phyloP scores from a whole-genome alignment of 2,113 vertebrate genomes.

The Corythornis vintsioides region DNA sequence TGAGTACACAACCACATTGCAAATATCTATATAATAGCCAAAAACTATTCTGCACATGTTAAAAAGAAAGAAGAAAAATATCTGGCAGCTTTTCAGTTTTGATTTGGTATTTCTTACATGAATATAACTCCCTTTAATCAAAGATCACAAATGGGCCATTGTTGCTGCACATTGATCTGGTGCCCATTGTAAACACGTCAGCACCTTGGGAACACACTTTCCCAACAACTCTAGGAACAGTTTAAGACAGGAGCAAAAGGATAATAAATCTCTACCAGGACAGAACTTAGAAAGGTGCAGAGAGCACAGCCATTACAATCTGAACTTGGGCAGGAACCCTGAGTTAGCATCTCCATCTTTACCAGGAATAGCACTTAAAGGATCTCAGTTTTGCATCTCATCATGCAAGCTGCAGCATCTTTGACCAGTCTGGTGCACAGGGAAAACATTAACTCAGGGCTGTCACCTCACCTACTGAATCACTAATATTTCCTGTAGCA shows the following conservation, averaged over 20 bases:
- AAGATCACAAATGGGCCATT: not conserved
- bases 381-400: not conserved
- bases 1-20: not conserved
- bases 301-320: not conserved
- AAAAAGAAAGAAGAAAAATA: not conserved
- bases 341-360: not conserved
- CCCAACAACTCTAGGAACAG: not conserved
- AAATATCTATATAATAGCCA: not conserved
- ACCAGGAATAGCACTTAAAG: not conserved
- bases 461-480: slow-evolving; percentile 14
- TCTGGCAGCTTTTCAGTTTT: not conserved
- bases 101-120: not conserved
- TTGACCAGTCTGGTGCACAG: not conserved
- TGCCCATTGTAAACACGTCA: not conserved
- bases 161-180: not conserved
- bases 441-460: slow-evolving; percentile 16
- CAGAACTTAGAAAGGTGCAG: not conserved
- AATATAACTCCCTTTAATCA: not conserved
- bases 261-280: not conserved
- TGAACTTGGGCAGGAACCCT: not conserved
- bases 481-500: slow-evolving; percentile 12
- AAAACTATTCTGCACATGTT: not conserved
- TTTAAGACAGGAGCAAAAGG: not conserved
- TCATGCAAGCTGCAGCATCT: not conserved
- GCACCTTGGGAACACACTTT: not conserved